Evolutionary conservation across 1,140 invertebrate species (phyloP), one percentile per base, ranked within the genome.

Genomic region (Drosophila murphyi): DNA sequence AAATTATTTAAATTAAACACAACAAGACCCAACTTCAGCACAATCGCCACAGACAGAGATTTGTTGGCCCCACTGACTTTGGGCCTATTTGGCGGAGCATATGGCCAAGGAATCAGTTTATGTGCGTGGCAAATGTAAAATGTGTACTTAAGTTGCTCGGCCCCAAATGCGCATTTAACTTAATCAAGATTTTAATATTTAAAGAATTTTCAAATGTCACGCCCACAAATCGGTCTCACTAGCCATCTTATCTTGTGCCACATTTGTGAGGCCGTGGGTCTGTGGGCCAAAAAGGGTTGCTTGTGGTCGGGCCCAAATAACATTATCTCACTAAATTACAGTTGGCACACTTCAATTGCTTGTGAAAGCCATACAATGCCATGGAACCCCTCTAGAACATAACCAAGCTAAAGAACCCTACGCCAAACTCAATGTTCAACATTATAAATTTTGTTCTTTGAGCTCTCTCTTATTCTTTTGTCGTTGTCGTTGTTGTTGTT

Each of bases 131-230:
- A 70, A 78, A 80, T 77, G 75, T 63, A 59, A 78, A 80, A 71
- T 80, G 75, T 78, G 75, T 77, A 74, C 78, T 80, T 80, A 78
- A 74, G 75, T 65, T 72, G 56, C 63, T 37, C 43, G 73, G 62
- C 63, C 85, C 80, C 78, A 76, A 89, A 85, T 89, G 85, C 85
- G 80, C 85, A 89, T 89, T 89, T 89, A 81, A 85, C 85, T 89
- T 89, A 89, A 89, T 89, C 85, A 89, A 89, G 85, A 89, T 89
- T 89, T 89, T 89, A 89, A 89, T 89, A 89, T 89, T 89, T 89
- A 89, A 89, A 89, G 83, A 83, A 88, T 80, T 78, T 80, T 43
- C 80, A 88, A 80, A 88, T 83, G 59, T 50, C 72, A 64, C 54
- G 59, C 47, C 47, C 43, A 65, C 70, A 56, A 62, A 64, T 60